A percentile compares a stretch with the other conserved stretches of the same genome.
Conservation (phyloP, 2,888 invertebrate genomes). For the Phengaris alcon region DNA sequence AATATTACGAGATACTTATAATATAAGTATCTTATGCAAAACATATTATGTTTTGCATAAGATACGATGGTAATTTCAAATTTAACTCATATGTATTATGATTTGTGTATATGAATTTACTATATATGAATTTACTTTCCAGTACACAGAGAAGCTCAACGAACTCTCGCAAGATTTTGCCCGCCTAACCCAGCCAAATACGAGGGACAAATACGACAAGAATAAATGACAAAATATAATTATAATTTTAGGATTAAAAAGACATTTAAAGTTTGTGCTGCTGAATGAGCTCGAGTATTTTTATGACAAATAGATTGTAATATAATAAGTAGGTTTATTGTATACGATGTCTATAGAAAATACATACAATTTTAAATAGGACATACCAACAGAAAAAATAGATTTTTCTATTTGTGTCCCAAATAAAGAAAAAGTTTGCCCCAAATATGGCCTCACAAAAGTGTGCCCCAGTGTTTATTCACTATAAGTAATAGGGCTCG, state of each 20-base stretch:
- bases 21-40: too few species aligned
- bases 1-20: too few species aligned
- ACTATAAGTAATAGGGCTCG: too few species aligned
- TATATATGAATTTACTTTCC: conserved; percentile 42
- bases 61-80: not conserved
- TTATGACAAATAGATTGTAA: not conserved
- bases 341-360: conserved; percentile 8
- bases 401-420: not conserved
- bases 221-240: conserved; percentile 27
- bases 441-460: not conserved
- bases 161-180: conserved; percentile 65
- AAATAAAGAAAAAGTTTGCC: not conserved
- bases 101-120: too few species aligned
- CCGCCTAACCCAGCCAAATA: conserved; percentile 55
- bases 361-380: not conserved
- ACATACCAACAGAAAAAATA: not conserved
- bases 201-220: conserved; percentile 47
- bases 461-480: too few species aligned
- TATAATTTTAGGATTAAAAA: conserved; percentile 19
- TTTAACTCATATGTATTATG: not conserved
- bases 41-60: too few species aligned
- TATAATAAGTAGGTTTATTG: conserved; percentile 4
- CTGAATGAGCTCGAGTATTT: conserved; percentile 2
- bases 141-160: conserved; percentile 64
- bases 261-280: conserved; percentile 9